Base-by-base conservation (phyloP, 2,113 vertebrate genomes). In the Oryzias javanicus region DNA sequence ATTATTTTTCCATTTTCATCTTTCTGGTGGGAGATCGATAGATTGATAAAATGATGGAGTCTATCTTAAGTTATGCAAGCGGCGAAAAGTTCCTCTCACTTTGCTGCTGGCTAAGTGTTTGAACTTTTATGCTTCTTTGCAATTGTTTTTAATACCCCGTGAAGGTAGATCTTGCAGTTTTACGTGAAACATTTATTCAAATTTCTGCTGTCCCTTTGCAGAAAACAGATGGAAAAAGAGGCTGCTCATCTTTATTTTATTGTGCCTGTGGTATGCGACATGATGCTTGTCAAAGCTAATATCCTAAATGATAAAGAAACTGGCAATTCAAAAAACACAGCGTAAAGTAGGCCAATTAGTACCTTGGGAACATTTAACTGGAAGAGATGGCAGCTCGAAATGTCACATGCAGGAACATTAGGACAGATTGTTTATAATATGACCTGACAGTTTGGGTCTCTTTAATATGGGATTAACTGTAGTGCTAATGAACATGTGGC, bases 1-100 rank as follows among this genome's bases (percentile, higher is more conserved):
- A 92, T 92, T 92, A 92, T 93, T 93, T 92, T 88, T 91, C 88
- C 88, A 93, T 92, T 93, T 92, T 93, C 92, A 90, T 93, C 91
- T 92, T 92, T 92, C 88, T 91, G 84, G 70, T 69, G 87, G 63
- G 82, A 91, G 91, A 93, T 93, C 91, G 89, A 93, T 92, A 90
- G 90, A 93, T 93, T 92, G 91, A 92, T 93, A 90, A 91, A 90
- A 90, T 92, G 89, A 92, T 90, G 89, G 87, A 88, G 91, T 84
- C 90, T 75, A 87, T 91, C 89, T 92, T 93, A 91, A 93, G 91
- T 92, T 91, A 91, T 93, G 89, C 86, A 92, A 84, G 81, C 80
- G 50, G 77, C 80, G 79, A 89, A 88, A 91, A 91, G 89, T 90
- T 89, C 82, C 81, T 84, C 87, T 87, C 54, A 83, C 85, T 90